Conservation (phyloP, 1,140 invertebrate genomes). For the Apis dorsata region DNA sequence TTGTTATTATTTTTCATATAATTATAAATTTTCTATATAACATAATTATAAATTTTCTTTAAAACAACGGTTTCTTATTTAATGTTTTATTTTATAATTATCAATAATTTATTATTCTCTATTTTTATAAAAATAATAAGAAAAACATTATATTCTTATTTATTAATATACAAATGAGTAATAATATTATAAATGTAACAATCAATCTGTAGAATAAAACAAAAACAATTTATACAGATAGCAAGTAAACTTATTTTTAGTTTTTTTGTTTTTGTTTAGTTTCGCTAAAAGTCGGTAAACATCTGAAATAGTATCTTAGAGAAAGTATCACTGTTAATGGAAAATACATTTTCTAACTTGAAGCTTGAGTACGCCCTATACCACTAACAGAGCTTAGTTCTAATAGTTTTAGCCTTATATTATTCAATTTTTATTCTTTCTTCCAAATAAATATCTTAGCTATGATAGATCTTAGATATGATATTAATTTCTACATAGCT, state of each 20-base stretch:
- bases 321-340: slow-evolving; percentile 62
- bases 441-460: slow-evolving; percentile 18
- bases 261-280: neutral
- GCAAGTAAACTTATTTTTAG: neutral
- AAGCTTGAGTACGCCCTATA: slow-evolving; percentile 50
- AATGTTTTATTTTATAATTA: too few species aligned
- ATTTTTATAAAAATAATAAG: too few species aligned
- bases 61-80: too few species aligned
- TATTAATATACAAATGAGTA: neutral
- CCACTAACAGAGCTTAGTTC: slow-evolving; percentile 38
- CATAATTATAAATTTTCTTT: too few species aligned
- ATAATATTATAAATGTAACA: neutral
- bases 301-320: slow-evolving; percentile 45
- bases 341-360: slow-evolving; percentile 54
- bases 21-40: too few species aligned
- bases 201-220: neutral
- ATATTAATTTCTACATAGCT: slow-evolving; percentile 13
- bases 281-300: slow-evolving; percentile 9
- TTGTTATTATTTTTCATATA: too few species aligned
- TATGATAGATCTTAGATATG: slow-evolving; percentile 36
- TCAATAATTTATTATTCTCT: too few species aligned
- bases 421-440: slow-evolving; percentile 5
- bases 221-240: neutral
- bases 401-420: slow-evolving; percentile 49
- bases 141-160: too few species aligned